These are phyloP conservation scores for Willowsia nigromaculata DNA, from an alignment of 2,888 invertebrate genomes.

Conservation along the genomic window DNA sequence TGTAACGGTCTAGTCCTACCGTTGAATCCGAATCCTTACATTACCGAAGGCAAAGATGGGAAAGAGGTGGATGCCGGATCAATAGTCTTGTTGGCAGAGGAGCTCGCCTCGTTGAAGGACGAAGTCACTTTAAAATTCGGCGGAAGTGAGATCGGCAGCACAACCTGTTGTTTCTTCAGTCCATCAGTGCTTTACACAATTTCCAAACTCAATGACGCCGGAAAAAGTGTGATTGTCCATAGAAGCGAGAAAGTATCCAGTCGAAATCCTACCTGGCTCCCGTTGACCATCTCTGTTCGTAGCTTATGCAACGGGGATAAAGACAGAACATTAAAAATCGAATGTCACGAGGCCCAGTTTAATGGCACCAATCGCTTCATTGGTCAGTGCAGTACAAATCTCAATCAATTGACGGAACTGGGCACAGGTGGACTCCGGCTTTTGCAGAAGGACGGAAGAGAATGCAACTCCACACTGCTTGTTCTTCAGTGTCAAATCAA, in stretches of 20 bases:
- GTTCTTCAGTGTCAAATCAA: constrained; percentile 75
- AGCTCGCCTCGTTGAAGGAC: constrained; percentile 77
- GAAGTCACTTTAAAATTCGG: constrained; percentile 77
- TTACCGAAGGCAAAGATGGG: constrained; percentile 25
- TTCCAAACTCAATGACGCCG: constrained; percentile 80
- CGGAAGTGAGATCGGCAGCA: constrained; percentile 71
- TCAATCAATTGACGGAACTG: constrained; percentile 80
- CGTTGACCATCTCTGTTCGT: constrained; percentile 81
- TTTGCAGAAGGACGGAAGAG: constrained; percentile 69
- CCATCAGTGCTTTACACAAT: constrained; percentile 78
- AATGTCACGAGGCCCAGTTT: constrained; percentile 81
- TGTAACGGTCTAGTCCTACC: constrained; percentile 64
- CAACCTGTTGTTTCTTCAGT: constrained; percentile 70
- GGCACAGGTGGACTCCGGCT: constrained; percentile 75
- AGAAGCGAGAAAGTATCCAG: constrained; percentile 79
- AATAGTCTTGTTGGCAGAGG: constrained; percentile 78
- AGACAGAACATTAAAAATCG: constrained; percentile 82
- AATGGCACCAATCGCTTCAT: constrained; percentile 81
- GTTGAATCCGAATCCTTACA: constrained; percentile 66
- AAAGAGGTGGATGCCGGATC: constrained; percentile 70
- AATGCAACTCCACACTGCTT: constrained; percentile 71
- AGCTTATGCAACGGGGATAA: constrained; percentile 83
- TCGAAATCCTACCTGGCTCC: constrained; percentile 82
- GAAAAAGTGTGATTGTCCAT: constrained; percentile 81
- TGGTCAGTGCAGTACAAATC: constrained; percentile 81